These are phyloP conservation scores for Brienomyrus brachyistius DNA, from an alignment of 2,113 vertebrate genomes.

Conservation along the genomic window DNA sequence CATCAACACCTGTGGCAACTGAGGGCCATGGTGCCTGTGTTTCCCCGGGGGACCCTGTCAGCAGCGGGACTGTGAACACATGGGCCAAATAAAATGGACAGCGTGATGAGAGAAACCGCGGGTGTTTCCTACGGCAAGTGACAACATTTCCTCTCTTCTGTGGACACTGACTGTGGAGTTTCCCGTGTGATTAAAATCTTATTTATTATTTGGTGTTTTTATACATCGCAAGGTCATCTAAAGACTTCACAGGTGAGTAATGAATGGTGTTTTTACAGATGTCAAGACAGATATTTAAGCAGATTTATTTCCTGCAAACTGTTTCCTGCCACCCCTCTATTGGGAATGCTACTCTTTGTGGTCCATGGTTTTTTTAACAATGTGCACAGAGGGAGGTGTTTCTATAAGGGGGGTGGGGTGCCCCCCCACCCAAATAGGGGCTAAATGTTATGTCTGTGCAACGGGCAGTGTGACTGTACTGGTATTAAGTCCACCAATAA, in stretches of 20 bases:
- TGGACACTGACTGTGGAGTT: constrained; percentile 36
- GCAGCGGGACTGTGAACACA: neutral
- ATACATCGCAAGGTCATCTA: constrained; percentile 46
- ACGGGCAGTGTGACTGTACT: neutral
- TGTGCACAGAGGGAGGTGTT: neutral
- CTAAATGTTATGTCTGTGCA: neutral
- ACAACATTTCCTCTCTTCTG: constrained; percentile 18
- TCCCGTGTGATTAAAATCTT: constrained; percentile 27
- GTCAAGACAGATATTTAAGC: neutral
- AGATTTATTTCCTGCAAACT: neutral
- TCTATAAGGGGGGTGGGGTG: neutral
- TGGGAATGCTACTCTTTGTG: neutral
- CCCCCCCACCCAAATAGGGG: neutral
- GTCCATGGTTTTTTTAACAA: neutral
- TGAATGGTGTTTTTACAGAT: constrained; percentile 26
- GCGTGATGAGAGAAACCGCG: constrained; percentile 18
- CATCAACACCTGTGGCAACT: constrained; percentile 87
- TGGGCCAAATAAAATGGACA: constrained; percentile 16
- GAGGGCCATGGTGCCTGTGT: constrained; percentile 28
- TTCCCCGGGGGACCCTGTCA: constrained; percentile 20
- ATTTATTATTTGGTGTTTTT: constrained; percentile 40
- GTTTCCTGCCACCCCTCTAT: neutral
- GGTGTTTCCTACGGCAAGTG: constrained; percentile 19
- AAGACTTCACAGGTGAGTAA: constrained; percentile 39
- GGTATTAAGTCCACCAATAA: constrained; percentile 6